Evolutionary conservation across 1,140 invertebrate genomes (phyloP).

Genomic region (Ceratina australensis): DNA sequence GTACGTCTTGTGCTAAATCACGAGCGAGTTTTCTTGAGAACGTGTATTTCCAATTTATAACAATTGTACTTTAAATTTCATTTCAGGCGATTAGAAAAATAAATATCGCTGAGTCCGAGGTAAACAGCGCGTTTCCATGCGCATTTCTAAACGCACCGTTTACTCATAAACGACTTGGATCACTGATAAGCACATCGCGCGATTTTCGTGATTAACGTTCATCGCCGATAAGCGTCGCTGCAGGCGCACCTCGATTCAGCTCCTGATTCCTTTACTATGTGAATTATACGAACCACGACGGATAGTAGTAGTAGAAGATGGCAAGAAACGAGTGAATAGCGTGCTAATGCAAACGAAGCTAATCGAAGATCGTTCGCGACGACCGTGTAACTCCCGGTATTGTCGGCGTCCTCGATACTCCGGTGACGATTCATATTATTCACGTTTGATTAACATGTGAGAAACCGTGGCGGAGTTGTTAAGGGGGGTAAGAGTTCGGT

Average conservation of each 20-base stretch:
- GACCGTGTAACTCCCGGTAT: conserved; percentile 27
- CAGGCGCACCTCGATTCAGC: conserved; percentile 6
- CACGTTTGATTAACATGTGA: conserved; percentile 50
- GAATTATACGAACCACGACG: neutral
- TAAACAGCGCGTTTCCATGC: too few species aligned
- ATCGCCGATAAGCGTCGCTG: too few species aligned
- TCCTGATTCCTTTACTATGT: conserved; percentile 5
- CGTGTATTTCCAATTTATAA: neutral
- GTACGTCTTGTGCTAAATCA: too few species aligned
- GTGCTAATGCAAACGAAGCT: conserved; percentile 50
- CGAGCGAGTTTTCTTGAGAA: neutral
- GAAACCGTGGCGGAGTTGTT: neutral
- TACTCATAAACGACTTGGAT: too few species aligned
- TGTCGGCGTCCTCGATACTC: conserved; percentile 19
- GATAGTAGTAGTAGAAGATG: conserved; percentile 46
- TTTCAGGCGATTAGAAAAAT: too few species aligned
- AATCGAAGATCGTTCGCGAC: conserved; percentile 28
- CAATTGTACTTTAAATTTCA: neutral
- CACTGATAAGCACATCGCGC: too few species aligned
- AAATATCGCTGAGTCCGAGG: too few species aligned
- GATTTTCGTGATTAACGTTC: too few species aligned
- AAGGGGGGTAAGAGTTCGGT: conserved; percentile 46
- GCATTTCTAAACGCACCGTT: too few species aligned
- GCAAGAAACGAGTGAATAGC: conserved; percentile 54
- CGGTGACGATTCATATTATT: conserved; percentile 16